These are phyloP conservation scores for Craterocephalus amniculus DNA, from an alignment of 2,797 vertebrate genomes.

Conservation along the genomic window DNA sequence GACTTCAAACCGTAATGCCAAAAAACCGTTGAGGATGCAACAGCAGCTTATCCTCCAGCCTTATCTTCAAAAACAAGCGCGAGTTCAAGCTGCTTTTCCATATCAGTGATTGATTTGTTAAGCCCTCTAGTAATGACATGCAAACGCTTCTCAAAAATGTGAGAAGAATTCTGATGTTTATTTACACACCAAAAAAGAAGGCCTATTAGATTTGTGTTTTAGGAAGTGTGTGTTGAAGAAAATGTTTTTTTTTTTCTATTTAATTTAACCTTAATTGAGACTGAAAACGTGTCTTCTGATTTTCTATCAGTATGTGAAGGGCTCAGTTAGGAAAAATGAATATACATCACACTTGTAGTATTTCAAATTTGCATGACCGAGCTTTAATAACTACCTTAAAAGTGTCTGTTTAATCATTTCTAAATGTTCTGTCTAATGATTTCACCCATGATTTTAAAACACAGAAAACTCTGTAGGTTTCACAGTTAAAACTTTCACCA, in stretches of 20 bases:
- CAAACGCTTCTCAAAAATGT: conserved; percentile 27
- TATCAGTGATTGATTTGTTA: conserved; percentile 56
- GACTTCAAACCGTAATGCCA: conserved; percentile 42
- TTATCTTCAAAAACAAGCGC: conserved; percentile 53
- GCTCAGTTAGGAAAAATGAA: conserved; percentile 25
- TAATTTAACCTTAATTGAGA: neutral
- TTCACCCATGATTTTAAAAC: neutral
- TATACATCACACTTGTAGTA: conserved; percentile 6
- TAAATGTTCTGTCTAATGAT: neutral
- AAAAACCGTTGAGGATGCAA: conserved; percentile 38
- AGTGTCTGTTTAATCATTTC: conserved; percentile 4
- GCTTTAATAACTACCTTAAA: conserved; percentile 12
- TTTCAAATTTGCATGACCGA: conserved; percentile 4
- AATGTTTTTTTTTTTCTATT: neutral
- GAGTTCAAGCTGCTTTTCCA: conserved; percentile 53
- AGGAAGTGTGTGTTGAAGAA: too few relatives aligned
- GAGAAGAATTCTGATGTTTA: conserved; percentile 35
- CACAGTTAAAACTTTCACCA: neutral
- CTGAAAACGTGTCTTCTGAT: neutral
- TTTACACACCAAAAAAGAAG: neutral
- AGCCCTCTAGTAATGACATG: conserved; percentile 38
- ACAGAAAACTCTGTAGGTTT: neutral
- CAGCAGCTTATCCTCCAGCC: conserved; percentile 43
- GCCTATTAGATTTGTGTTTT: neutral
- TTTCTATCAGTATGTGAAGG: neutral